A percentile compares a stretch with the other conserved stretches of the same genome.
Evolutionary conservation across 2,888 invertebrate species (phyloP).

Genomic region (Nezara viridula): DNA sequence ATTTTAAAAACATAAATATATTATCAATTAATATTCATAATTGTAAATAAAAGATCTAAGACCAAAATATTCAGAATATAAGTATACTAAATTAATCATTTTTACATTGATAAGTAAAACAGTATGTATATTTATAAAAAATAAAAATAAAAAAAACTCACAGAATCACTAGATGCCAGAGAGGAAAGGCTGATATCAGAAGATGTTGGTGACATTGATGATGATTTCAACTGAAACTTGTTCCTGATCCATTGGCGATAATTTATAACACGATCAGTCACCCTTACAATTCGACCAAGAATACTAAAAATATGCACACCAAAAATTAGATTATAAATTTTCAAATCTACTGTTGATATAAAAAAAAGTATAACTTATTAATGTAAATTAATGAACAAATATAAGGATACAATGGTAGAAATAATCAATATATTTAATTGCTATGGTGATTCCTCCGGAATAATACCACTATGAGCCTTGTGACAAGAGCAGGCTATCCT

Average conservation of each 20-base stretch:
- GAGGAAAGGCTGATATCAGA: constrained; percentile 63
- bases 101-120: too few relatives aligned
- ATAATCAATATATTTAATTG: background rate
- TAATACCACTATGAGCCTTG: background rate
- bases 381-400: background rate
- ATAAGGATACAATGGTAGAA: background rate
- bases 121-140: too few relatives aligned
- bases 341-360: background rate
- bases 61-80: too few relatives aligned
- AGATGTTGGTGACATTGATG: constrained; percentile 55
- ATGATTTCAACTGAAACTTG: constrained; percentile 68
- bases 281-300: constrained; percentile 91
- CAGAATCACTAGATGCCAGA: constrained; percentile 63
- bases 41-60: too few relatives aligned
- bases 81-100: too few relatives aligned
- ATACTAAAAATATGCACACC: constrained; percentile 72
- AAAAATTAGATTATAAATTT: background rate
- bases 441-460: background rate
- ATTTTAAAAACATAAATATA: too few relatives aligned
- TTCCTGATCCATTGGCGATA: constrained; percentile 79
- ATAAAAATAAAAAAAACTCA: constrained; percentile 51
- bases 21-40: too few relatives aligned
- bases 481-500: background rate
- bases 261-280: constrained; percentile 91
- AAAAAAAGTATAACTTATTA: background rate